Base-by-base conservation (phyloP, 2,888 invertebrate genomes). In the Geophilus truncorum region DNA sequence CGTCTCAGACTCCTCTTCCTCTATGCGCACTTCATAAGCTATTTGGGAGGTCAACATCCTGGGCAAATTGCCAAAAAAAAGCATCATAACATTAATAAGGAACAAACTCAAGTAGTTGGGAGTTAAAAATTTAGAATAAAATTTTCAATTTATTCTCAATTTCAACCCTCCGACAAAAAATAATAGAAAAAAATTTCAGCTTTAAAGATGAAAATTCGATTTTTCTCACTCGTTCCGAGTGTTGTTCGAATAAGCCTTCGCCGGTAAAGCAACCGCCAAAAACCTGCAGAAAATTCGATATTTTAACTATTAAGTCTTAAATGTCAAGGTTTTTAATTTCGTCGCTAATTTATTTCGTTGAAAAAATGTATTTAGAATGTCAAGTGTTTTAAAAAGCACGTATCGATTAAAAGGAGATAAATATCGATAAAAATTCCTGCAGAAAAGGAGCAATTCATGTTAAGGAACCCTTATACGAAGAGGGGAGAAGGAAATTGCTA, bases 241-340 rank as follows among this genome's bases (percentile, higher is more conserved):
- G n/a, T n/a, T n/a, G n/a, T n/a, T n/a, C n/a, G n/a, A n/a, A n/a
- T n/a, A 18, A 23, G 12, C 12, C 10, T 12, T 2, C n/a, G n/a
- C n/a, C n/a, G n/a, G 1, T 25, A 23, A 7, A 10, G 70, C 70
- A 70, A 25, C 70, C 10, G 70, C 70, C 18, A 21, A 7, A 15
- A 18, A 18, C n/a, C 45, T 45, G 21, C 18, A 51, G 51, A 51
- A 51, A 51, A 32, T 51, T 51, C 51, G 51, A 51, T 51, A 51
- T 51, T 51, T 70, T 25, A 7, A 62, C 25, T 25, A 70, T 1
- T 23, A 4, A 28, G 28, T 25, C 12, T 25, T 28, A 70, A 70
- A 70, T 70, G 70, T 70, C 70, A 70, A 70, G 70, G 70, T 70
- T 70, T n/a, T 70, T 70, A 28, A 70, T 70, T 12, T 70, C 28